A percentile compares a stretch with the other conserved stretches of the same genome.
Evolutionary conservation across 2,113 vertebrate species (phyloP).

Genomic region (Apteryx owenii): DNA sequence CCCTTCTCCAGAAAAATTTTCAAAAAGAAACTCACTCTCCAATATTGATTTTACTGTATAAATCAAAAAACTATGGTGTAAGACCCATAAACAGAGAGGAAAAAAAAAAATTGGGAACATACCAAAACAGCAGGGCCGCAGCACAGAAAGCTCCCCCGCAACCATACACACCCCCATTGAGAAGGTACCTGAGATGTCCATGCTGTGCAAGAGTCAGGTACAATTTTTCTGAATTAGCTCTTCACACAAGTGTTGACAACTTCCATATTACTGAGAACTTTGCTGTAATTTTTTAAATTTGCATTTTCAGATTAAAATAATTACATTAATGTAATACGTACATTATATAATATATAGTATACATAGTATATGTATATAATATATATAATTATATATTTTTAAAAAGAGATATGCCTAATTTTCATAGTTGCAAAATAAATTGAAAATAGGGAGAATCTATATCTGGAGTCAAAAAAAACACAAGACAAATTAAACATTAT

Average conservation of each 20-base stretch:
- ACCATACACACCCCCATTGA: not conserved
- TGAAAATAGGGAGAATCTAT: not conserved
- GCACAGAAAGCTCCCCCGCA: not conserved
- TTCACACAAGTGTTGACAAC: not conserved
- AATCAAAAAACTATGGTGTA: not conserved
- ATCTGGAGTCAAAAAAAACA: not conserved
- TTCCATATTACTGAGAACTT: not conserved
- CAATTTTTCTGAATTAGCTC: not conserved
- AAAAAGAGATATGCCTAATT: not conserved
- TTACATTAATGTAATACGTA: too few species aligned
- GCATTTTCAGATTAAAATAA: not conserved
- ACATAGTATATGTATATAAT: too few species aligned
- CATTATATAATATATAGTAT: too few species aligned
- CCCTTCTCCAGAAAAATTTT: not conserved
- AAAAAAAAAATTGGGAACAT: not conserved
- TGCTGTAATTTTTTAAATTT: not conserved
- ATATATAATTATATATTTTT: too few species aligned
- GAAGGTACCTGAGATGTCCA: not conserved
- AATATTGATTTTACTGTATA: not conserved
- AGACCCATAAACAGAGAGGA: not conserved
- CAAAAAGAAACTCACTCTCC: not conserved
- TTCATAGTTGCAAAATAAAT: not conserved
- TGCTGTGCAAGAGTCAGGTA: not conserved
- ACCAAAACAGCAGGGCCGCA: not conserved
- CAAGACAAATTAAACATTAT: fast-evolving